phyloP scores from a whole-genome alignment of 2,797 vertebrate species.

The Coilia nasus region DNA sequence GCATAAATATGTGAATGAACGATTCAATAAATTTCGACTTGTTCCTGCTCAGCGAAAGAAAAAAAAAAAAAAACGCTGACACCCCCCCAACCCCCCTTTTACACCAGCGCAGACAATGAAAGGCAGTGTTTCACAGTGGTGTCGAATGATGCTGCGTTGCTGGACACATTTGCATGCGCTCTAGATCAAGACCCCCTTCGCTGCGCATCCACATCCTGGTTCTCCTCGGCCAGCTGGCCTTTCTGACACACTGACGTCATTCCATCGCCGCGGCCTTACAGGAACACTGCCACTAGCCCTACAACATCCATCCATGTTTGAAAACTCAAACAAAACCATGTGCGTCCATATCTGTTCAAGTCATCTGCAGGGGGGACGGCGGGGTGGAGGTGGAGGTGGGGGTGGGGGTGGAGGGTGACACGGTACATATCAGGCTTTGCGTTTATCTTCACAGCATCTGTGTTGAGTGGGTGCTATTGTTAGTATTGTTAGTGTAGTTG shows the following conservation, averaged over 20 bases:
- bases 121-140: neutral
- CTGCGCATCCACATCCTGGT: too few relatives aligned
- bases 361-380: neutral
- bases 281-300: too few relatives aligned
- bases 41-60: neutral
- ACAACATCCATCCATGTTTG: neutral
- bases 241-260: too few relatives aligned
- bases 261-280: too few relatives aligned
- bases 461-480: constrained; percentile 46
- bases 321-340: neutral
- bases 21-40: neutral
- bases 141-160: too few relatives aligned
- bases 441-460: constrained; percentile 34
- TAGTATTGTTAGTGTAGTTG: constrained; percentile 40
- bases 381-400: too few relatives aligned
- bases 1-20: neutral
- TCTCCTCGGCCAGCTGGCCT: too few relatives aligned
- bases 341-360: neutral
- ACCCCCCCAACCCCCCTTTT: too few relatives aligned
- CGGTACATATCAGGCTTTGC: constrained; percentile 10
- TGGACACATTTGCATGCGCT: too few relatives aligned
- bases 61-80: neutral
- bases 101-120: neutral
- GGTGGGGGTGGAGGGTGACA: neutral
- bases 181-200: too few relatives aligned